Evolutionary conservation across 2,888 invertebrate genomes (phyloP), one percentile per base, ranked within the genome.

Genomic region (Coenonympha glycerion): DNA sequence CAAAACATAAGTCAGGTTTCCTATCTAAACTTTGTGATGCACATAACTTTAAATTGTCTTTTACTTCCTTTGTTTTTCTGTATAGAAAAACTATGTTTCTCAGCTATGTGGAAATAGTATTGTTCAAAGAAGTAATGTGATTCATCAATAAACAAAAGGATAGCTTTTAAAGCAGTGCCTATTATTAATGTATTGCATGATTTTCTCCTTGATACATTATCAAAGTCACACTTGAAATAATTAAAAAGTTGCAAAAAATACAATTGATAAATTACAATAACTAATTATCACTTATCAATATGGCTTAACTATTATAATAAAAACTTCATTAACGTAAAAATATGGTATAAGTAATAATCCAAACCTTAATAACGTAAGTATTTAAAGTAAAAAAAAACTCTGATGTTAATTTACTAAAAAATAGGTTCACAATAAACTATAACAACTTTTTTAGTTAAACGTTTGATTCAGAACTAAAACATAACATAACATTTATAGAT

Each of bases 41-140:
- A 13, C 9, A 8, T 3, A 24, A 33, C 16, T 24, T 24, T 24
- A 3, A 13, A 11, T 13, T 3, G 15, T 39, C 16, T 28, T 18
- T 5, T 18, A 9, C 28, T 28, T 28, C 6, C 11, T 28, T 15
- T 28, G 9, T 28, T 26, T 41, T 21, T 46, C 11, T 47, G 22
- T 30, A 18, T 24, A 39, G 24, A 15, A 24, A 9, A 15, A 30
- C 5, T 22, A 15, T 8, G 8, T 30, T 3, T 31, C 3, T 13
- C 9, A 52, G 47, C 46, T 59, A 54, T 56, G 49, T 58, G 54
- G 51, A 50, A 53, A 57, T 55, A 47, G 45, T 58, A 59, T 63
- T 60, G 57, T 54, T 53, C 44, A 48, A 33, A 52, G 49, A 58
- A 49, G 53, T 58, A 52, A 56, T 60, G 60, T 62, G 58, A 58